These are phyloP conservation scores for Seira musarum DNA, from an alignment of 2,888 invertebrate species.

Conservation along the genomic window DNA sequence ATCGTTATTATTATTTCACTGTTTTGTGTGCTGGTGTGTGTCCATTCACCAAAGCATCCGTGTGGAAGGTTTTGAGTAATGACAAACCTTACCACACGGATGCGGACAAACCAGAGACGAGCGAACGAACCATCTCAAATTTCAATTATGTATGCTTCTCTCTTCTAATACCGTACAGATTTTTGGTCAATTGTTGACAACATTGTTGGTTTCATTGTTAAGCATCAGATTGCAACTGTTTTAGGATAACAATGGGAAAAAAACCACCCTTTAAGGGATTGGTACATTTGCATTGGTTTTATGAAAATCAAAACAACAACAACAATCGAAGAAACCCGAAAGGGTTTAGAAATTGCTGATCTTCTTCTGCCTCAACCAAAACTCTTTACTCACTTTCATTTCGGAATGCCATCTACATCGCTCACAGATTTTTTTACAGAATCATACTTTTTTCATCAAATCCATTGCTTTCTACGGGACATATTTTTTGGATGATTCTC, in stretches of 20 bases:
- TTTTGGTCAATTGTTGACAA: constrained; percentile 21
- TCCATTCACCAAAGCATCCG: constrained; percentile 13
- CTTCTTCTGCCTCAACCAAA: too few species aligned
- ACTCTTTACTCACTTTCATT: too few species aligned
- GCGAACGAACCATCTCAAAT: constrained; percentile 12
- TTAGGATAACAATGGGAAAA: constrained; percentile 7
- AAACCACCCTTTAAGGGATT: background rate
- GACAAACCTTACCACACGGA: background rate
- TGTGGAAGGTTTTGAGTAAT: too few species aligned
- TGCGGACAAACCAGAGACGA: background rate
- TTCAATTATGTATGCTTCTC: constrained; percentile 18
- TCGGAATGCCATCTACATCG: too few species aligned
- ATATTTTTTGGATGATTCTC: constrained; percentile 12
- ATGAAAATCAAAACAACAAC: too few species aligned
- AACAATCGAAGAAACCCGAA: too few species aligned
- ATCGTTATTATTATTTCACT: background rate
- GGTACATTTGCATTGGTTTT: background rate
- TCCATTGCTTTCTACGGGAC: constrained; percentile 1
- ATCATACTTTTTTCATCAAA: background rate
- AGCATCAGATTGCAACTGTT: constrained; percentile 16
- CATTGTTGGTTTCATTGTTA: constrained; percentile 13
- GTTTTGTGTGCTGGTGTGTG: constrained; percentile 34
- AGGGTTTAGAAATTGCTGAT: too few species aligned
- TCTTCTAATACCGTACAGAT: background rate
- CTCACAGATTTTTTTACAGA: constrained; percentile 3